Conservation (phyloP, 2,113 vertebrate species). For the Setophaga petechia region DNA sequence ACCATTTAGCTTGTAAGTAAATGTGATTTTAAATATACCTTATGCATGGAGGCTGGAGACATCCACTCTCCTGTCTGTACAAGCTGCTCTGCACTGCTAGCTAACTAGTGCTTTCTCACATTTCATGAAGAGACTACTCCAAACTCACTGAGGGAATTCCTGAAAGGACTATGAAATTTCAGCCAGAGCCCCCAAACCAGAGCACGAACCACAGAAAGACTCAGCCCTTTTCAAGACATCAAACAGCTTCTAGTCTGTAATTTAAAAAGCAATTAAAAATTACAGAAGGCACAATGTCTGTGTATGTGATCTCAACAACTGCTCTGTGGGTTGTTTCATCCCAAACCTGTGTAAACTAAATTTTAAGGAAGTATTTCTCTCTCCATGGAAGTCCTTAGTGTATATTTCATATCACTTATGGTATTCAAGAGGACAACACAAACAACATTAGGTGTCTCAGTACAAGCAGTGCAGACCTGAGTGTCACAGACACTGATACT, state of each 20-base stretch:
- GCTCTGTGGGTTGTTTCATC: neutral
- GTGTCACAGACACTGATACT: neutral
- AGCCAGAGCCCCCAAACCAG: neutral
- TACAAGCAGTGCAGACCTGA: neutral
- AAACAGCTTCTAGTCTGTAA: neutral
- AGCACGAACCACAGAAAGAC: neutral
- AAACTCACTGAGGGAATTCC: neutral
- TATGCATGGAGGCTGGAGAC: neutral
- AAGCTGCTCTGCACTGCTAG: neutral
- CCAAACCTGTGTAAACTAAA: neutral
- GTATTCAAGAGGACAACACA: neutral
- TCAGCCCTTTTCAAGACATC: neutral
- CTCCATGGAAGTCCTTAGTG: neutral
- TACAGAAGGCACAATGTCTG: neutral
- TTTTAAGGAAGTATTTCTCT: neutral
- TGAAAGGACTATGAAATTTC: neutral
- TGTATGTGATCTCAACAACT: neutral
- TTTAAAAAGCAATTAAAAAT: constrained; percentile 42
- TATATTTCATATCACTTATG: neutral
- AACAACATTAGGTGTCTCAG: neutral
- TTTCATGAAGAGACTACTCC: neutral
- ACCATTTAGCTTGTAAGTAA: neutral
- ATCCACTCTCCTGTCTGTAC: neutral
- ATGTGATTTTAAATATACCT: constrained; percentile 26
- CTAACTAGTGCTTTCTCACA: neutral